A percentile compares a stretch with the other conserved stretches of the same genome.
Conservation (phyloP, 2,113 vertebrate genomes). For the Tyto alba region DNA sequence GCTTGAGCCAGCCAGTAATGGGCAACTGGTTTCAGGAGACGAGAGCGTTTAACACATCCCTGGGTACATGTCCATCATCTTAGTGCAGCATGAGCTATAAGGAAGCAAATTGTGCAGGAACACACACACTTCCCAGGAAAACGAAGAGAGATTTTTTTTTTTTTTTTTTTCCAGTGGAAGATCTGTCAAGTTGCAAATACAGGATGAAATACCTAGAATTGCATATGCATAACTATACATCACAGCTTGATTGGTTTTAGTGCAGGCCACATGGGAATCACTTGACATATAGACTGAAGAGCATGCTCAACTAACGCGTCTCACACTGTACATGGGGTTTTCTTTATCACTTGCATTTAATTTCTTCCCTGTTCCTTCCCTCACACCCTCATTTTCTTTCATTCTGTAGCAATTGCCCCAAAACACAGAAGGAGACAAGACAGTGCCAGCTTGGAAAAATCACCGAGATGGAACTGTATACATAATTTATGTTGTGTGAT, state of each 20-base stretch:
- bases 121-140: background rate
- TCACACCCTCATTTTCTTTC: background rate
- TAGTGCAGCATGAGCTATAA: rapidly evolving
- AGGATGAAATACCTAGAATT: background rate
- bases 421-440: background rate
- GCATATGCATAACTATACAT: background rate
- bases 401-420: background rate
- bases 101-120: background rate
- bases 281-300: background rate
- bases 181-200: background rate
- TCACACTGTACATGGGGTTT: background rate
- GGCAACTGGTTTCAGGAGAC: background rate
- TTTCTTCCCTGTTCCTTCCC: background rate
- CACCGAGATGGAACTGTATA: background rate
- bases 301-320: rapidly evolving
- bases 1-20: background rate
- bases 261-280: background rate
- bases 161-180: background rate
- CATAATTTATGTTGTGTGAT: background rate
- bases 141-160: background rate
- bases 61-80: background rate
- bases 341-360: background rate
- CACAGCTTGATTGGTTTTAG: background rate
- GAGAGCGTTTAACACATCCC: background rate
- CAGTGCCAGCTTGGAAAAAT: background rate